phyloP scores from a whole-genome alignment of 2,888 invertebrate species.

The Tetramorium bicarinatum region DNA sequence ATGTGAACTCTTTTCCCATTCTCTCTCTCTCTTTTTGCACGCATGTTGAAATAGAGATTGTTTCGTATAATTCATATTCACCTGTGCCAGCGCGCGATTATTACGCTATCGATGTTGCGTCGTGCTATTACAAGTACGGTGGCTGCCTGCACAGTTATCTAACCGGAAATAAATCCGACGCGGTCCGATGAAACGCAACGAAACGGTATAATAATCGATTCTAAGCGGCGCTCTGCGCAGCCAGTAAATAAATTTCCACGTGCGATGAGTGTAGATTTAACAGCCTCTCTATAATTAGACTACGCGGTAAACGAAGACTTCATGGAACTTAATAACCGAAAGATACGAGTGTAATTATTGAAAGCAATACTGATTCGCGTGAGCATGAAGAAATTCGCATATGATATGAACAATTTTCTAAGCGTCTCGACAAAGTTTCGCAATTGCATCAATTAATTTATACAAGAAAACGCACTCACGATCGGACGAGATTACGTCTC shows the following conservation, averaged over 20 bases:
- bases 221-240: slow-evolving; percentile 2
- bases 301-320: slow-evolving; percentile 10
- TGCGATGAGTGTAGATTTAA: background rate
- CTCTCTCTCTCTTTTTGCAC: background rate
- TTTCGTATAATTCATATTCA: background rate
- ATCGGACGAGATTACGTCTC: slow-evolving; percentile 25
- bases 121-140: background rate
- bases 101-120: background rate
- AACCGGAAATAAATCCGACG: slow-evolving; percentile 40
- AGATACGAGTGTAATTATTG: background rate
- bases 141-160: slow-evolving; percentile 14
- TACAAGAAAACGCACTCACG: background rate
- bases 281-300: slow-evolving; percentile 31
- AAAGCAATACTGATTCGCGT: background rate
- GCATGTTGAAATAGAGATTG: background rate
- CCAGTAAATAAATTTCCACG: slow-evolving; percentile 26
- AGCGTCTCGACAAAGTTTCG: slow-evolving; percentile 6
- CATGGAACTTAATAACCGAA: background rate
- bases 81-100: background rate
- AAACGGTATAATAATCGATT: slow-evolving; percentile 45
- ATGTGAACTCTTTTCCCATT: background rate
- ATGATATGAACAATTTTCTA: background rate
- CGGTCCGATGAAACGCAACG: slow-evolving; percentile 21
- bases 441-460: slow-evolving; percentile 25
- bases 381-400: background rate